Evolutionary conservation across 2,797 vertebrate genomes (phyloP), one percentile per base, ranked within the genome.

Genomic region (Macrochelys suwanniensis): DNA sequence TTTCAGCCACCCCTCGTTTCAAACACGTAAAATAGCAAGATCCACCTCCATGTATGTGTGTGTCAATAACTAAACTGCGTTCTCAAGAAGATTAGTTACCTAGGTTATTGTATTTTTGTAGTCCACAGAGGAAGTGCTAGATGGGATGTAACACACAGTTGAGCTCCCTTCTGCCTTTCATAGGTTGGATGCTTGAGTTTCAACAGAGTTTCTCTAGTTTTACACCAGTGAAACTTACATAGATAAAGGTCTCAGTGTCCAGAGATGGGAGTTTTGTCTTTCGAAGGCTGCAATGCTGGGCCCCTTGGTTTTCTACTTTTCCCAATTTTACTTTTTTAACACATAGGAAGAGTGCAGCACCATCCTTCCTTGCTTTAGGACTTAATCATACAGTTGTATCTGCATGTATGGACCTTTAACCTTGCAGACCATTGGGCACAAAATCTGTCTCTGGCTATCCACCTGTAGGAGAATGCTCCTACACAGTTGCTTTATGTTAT

Each of bases 271-370:
- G 11, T 28, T 53, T 78, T 47, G 45, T 47, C 74, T 13, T 26
- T 3, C 0, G 8, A 81, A 83, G 74, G 65, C 3, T 5, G 80
- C 54, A 82, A 1, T 0, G 0, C 1, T 0, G n/a, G 59, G 26
- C 2, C 15, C 15, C 15, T 49, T 49, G 42, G 25, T 28, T 77
- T 31, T 71, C 68, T 42, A 42, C 23, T 71, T 71, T 37, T 71
- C 23, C 37, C 21, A 42, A 11, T 71, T 37, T 71, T 11, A 37
- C 21, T 23, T 42, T 68, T 68, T 21, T n/a, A 71, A 3, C 42
- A 42, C 37, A 23, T 5, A 11, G 5, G n/a, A 37, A 21, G n/a
- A 49, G 4, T 31, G 25, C 45, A 49, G 45, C 45, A 81, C 12
- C 26, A 87, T 6, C 0, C 4, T 25, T 81, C 28, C 6, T 33